Evolutionary conservation across 2,113 vertebrate genomes (phyloP).

Genomic region (Rhabdomys dilectus): DNA sequence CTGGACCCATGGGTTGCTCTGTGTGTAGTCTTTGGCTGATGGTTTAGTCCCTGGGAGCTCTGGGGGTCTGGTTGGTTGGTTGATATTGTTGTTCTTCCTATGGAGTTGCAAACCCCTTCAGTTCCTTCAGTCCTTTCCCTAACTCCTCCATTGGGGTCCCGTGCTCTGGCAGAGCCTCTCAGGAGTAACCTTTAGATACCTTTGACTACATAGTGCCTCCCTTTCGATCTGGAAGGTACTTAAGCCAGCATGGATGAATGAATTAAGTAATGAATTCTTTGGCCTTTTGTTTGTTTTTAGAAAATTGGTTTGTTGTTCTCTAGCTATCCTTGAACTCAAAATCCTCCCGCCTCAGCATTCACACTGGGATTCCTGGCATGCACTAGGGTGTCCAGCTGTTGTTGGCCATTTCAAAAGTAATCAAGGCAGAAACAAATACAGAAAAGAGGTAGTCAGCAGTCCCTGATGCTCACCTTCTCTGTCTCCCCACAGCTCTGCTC

Average conservation of each 20-base stretch:
- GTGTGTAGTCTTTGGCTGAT: no score
- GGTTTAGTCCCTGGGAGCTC: no score
- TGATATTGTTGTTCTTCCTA: no score
- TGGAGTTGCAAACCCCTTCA: no score
- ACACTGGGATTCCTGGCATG: no score
- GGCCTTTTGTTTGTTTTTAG: background rate
- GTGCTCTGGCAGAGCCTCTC: no score
- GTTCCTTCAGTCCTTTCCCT: no score
- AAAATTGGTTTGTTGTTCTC: background rate
- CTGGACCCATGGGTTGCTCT: no score
- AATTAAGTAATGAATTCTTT: background rate
- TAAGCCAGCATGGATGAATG: no score
- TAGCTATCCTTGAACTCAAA: background rate
- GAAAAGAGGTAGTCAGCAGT: background rate
- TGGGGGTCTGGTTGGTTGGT: no score
- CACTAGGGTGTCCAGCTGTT: background rate
- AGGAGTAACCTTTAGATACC: background rate
- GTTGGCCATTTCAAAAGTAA: background rate
- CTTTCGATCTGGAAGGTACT: background rate
- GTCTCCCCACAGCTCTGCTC: background rate
- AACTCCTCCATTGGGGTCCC: no score
- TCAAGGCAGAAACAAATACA: background rate
- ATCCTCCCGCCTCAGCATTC: background rate
- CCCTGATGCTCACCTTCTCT: background rate
- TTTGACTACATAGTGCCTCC: background rate